A percentile compares a stretch with the other conserved stretches of the same genome.
Evolutionary conservation across 2,113 vertebrate genomes (phyloP).

Genomic region (Apistogramma diplotaenia): DNA sequence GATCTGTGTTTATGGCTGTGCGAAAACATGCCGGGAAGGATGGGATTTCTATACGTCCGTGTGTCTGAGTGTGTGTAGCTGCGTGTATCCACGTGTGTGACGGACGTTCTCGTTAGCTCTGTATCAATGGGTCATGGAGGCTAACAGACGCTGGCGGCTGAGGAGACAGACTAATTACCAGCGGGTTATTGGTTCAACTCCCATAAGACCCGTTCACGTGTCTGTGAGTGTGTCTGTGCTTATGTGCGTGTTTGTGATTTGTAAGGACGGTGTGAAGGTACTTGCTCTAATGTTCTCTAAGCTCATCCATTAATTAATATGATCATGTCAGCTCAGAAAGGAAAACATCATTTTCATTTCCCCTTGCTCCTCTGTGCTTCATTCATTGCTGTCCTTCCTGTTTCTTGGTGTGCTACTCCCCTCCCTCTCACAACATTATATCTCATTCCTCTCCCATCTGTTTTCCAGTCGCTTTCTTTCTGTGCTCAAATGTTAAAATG

Average conservation of each 20-base stretch:
- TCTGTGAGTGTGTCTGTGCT: slow-evolving; percentile 4
- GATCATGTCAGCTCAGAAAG: slow-evolving; percentile 59
- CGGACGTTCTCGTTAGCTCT: slow-evolving; percentile 71
- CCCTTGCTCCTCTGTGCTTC: slow-evolving; percentile 8
- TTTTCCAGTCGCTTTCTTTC: background rate
- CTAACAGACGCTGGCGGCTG: slow-evolving; percentile 71
- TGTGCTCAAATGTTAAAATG: slow-evolving; percentile 1
- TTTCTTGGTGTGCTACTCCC: background rate
- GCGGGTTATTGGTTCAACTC: slow-evolving; percentile 74
- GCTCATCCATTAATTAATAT: slow-evolving; percentile 69
- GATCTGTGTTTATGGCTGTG: slow-evolving; percentile 33
- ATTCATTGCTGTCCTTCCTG: background rate
- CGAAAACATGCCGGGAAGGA: slow-evolving; percentile 8
- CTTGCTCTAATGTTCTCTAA: slow-evolving; percentile 42
- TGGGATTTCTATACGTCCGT: background rate
- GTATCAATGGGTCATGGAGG: slow-evolving; percentile 68
- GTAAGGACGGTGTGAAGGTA: slow-evolving; percentile 20
- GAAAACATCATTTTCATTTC: slow-evolving; percentile 55
- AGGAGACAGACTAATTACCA: slow-evolving; percentile 76
- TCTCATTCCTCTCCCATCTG: background rate
- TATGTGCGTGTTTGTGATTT: background rate
- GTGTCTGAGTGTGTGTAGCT: slow-evolving; percentile 1
- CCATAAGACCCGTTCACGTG: slow-evolving; percentile 57
- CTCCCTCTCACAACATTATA: background rate
- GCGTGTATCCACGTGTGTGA: slow-evolving; percentile 20